Base-by-base conservation (phyloP, 2,888 invertebrate species). In the Drosophila affinis region DNA sequence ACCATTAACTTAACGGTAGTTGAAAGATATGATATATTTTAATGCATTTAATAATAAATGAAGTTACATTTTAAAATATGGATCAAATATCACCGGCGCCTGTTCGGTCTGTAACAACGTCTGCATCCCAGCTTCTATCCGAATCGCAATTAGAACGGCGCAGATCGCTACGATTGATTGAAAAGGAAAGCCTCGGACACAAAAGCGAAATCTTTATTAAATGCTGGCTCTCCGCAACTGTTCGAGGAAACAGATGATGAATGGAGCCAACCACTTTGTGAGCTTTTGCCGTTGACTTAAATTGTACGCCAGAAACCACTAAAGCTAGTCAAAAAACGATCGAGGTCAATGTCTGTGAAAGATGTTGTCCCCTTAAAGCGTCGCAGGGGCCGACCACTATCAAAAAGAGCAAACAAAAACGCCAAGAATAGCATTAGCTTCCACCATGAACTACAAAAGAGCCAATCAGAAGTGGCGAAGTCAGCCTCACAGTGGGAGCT, bases 121-220 rank as follows among this genome's bases (percentile, higher is more conserved):
- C 75, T 47, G 78, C 81, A 0, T 14, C 70, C 61, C 17, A 3
- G 29, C 9, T 29, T 48, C 56, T 3, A 17, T 53, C 76, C 5
- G 65, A 77, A 17, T 61, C 62, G 1, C 60, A 77, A 9, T 65
- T 17, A 1, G 65, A 75, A 7, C 44, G 10, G 0, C 72, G 81
- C 6, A 72, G 87, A 3, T 87, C 87, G 1, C 77, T 75, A 47
- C 75, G 87, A 9, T 62, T 87, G 29, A 54, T 67, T 7, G 67
- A 64, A 44, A 81, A 46, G 27, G 14, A 51, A 14, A 32, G 3
- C 9, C 6, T 18, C 4, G 18, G 14, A 14, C 14, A 14, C 2
- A 39, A 39, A 14, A n/a, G 21, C 34, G 14, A 39, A 12, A 24
- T n/a, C 17, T n/a, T 14, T 21, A 1, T n/a, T 3, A 7, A 48